Conservation (phyloP, 1,140 invertebrate genomes). For the Diachasmimorpha longicaudata region DNA sequence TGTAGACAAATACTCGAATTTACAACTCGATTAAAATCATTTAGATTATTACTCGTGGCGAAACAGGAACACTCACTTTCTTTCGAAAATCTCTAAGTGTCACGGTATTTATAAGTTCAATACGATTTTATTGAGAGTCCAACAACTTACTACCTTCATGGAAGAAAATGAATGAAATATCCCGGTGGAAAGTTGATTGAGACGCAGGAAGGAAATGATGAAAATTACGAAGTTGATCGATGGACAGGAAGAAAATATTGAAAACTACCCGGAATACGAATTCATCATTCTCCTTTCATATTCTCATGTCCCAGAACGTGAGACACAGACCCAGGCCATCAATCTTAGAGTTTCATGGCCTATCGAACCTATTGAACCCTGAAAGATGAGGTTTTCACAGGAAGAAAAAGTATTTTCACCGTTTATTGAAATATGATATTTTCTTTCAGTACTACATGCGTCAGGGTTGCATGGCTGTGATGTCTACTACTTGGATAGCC, state of each 20-base stretch:
- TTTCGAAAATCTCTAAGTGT: no score
- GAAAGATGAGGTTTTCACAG: background rate
- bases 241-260: background rate
- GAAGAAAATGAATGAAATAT: no score
- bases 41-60: no score
- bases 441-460: conserved; percentile 58
- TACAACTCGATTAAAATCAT: no score
- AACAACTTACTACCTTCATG: no score
- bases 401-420: background rate
- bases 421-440: no score
- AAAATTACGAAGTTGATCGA: background rate
- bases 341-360: background rate
- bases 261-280: background rate
- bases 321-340: background rate
- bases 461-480: conserved; percentile 80
- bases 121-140: no score
- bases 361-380: background rate
- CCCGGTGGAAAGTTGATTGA: background rate
- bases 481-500: conserved; percentile 82
- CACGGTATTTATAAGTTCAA: no score
- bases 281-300: background rate
- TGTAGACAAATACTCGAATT: no score
- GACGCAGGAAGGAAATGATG: no score
- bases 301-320: background rate
- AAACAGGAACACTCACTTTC: no score